These are phyloP conservation scores for Myiozetetes cayanensis DNA, from an alignment of 2,113 vertebrate species.

Conservation along the genomic window DNA sequence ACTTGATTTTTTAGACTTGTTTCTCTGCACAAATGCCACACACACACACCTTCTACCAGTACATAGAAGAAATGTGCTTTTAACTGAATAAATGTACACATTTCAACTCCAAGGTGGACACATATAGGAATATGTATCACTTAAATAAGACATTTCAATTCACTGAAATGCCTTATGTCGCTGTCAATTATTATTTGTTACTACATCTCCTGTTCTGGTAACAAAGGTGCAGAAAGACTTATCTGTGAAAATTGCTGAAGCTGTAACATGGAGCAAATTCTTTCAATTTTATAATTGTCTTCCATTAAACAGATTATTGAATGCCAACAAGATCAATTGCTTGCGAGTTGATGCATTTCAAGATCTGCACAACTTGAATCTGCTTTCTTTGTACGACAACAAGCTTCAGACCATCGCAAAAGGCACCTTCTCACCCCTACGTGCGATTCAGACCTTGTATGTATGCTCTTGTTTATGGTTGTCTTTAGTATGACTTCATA, in stretches of 20 bases:
- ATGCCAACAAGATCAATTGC: constrained; percentile 99
- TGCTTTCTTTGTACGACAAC: constrained; percentile 98
- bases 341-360: constrained; percentile 98
- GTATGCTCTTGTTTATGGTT: constrained; percentile 57
- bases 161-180: neutral
- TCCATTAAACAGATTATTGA: constrained; percentile 87
- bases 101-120: neutral
- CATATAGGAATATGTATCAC: neutral
- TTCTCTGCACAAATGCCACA: constrained; percentile 11
- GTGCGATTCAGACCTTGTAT: constrained; percentile 96
- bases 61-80: neutral
- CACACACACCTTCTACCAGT: neutral
- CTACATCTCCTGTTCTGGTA: neutral
- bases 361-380: constrained; percentile 97
- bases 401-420: constrained; percentile 98
- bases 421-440: constrained; percentile 92
- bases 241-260: neutral
- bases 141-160: neutral
- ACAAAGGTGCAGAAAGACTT: neutral
- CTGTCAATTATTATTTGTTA: neutral
- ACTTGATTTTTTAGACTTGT: constrained; percentile 13
- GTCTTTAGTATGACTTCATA: neutral
- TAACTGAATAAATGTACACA: neutral
- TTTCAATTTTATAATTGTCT: constrained; percentile 6
- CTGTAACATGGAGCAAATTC: accelerated